These are phyloP conservation scores for Mirounga angustirostris DNA, from an alignment of 2,113 vertebrate species.

Conservation along the genomic window DNA sequence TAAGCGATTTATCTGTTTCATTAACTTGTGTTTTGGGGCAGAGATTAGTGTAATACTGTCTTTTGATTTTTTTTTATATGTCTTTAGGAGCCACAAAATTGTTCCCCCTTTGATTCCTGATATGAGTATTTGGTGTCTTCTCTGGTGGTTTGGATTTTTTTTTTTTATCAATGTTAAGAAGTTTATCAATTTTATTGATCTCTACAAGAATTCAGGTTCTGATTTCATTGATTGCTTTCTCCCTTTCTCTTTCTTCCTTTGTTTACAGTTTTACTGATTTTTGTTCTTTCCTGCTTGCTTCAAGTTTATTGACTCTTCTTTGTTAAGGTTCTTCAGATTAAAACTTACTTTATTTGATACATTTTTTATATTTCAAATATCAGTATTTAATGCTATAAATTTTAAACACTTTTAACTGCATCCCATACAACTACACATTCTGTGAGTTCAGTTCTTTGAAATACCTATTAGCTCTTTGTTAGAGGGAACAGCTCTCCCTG, in stretches of 20 bases:
- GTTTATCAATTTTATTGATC: not conserved
- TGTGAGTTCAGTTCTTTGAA: not conserved
- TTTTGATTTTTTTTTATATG: not conserved
- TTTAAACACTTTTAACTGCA: not conserved
- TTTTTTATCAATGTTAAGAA: not conserved
- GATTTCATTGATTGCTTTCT: not conserved
- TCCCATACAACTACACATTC: not conserved
- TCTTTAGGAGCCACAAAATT: not conserved
- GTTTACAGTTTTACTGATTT: not conserved
- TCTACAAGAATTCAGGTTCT: not conserved
- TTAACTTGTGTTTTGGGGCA: not conserved
- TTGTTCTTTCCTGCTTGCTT: not conserved
- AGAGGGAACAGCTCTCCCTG: not conserved
- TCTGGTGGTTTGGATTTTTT: not conserved
- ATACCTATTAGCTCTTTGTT: not conserved
- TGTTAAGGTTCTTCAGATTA: not conserved
- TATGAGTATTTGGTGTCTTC: not conserved
- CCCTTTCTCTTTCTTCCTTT: not conserved
- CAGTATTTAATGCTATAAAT: not conserved
- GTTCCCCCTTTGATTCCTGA: not conserved
- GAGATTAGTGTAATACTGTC: not conserved
- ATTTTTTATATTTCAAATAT: not conserved
- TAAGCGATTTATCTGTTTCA: not conserved
- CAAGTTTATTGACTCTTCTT: not conserved
- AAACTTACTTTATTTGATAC: not conserved